Base-by-base conservation (phyloP, 2,888 invertebrate genomes). In the Polymixis lichenea region DNA sequence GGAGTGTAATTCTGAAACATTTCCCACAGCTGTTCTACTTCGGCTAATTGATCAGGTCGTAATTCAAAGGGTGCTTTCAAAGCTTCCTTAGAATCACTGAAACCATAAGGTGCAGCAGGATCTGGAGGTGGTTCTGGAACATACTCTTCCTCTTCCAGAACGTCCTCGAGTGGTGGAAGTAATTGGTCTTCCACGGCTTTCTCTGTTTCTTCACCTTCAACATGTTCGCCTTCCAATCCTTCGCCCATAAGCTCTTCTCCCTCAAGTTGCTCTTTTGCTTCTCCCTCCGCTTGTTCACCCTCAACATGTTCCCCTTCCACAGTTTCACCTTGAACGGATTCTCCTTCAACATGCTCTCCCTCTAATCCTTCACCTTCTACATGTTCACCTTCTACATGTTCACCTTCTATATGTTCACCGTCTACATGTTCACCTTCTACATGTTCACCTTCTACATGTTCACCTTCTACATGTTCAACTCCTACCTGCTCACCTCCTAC, bases 11-110 rank as follows among this genome's bases (percentile, higher is more conserved):
- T 90, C 89, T 95, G 96, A 89, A 90, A 96, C 11, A 90, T 0
- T 28, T 93, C 94, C 96, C 96, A 96, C 62, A 96, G 89, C 80
- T 94, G 91, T 88, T 95, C 95, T 9, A 95, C 91, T 92, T 96
- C 96, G 55, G 93, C 93, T 77, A 93, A 32, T 88, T 96, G 96
- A 83, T 96, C 95, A n/a, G 92, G 94, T 68, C 94, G 90, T 75
- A 96, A 89, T 80, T 92, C 87, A 87, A 94, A 96, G 11, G 92
- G 92, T 43, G 92, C 91, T 89, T 90, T 94, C 0, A 95, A 80
- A 60, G 92, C 93, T 93, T 96, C 96, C 78, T 90, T 89, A 11
- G 95, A 95, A 77, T 96, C 96, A 74, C 86, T 92, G 49, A 96
- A 93, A 86, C 94, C 83, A 75, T 90, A 95, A 11, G 96, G 96